Conservation (phyloP, 2,797 vertebrate genomes). For the Cetoscarus ocellatus region DNA sequence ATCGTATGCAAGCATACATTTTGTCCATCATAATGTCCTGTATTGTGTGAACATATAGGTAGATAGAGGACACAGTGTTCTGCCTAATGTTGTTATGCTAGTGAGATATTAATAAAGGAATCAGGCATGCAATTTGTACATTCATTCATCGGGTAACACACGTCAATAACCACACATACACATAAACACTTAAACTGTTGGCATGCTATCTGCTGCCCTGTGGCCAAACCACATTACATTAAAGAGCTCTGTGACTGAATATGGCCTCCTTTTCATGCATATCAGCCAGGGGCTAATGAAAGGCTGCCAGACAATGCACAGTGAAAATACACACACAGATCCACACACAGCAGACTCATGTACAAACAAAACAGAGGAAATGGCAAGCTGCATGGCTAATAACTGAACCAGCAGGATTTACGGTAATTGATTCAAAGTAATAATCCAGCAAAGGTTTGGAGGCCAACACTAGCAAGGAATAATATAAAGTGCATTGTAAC, state of each 20-base stretch:
- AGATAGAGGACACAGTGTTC: background rate
- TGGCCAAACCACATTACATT: slow-evolving; percentile 31
- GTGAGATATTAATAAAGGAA: background rate
- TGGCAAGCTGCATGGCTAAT: slow-evolving; percentile 16
- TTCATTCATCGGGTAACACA: background rate
- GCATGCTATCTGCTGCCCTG: slow-evolving; percentile 7
- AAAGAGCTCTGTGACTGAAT: slow-evolving; percentile 31
- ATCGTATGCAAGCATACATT: background rate
- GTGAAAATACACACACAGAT: slow-evolving; percentile 4
- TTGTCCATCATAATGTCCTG: background rate
- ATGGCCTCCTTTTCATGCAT: slow-evolving; percentile 37
- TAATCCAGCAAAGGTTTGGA: slow-evolving; percentile 7
- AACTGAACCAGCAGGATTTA: slow-evolving; percentile 13
- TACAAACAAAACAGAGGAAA: slow-evolving; percentile 25
- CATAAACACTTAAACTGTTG: slow-evolving; percentile 15
- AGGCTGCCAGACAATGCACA: slow-evolving; percentile 28
- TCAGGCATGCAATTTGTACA: background rate
- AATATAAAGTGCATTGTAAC: background rate
- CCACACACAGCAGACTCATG: background rate
- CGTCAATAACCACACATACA: background rate
- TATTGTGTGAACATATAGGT: slow-evolving; percentile 2
- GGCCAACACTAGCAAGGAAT: slow-evolving; percentile 5
- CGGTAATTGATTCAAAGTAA: slow-evolving; percentile 15
- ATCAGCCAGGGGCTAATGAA: slow-evolving; percentile 42
- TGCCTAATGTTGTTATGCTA: background rate